Base-by-base conservation (phyloP, 1,140 invertebrate species). In the Hyles euphorbiae region DNA sequence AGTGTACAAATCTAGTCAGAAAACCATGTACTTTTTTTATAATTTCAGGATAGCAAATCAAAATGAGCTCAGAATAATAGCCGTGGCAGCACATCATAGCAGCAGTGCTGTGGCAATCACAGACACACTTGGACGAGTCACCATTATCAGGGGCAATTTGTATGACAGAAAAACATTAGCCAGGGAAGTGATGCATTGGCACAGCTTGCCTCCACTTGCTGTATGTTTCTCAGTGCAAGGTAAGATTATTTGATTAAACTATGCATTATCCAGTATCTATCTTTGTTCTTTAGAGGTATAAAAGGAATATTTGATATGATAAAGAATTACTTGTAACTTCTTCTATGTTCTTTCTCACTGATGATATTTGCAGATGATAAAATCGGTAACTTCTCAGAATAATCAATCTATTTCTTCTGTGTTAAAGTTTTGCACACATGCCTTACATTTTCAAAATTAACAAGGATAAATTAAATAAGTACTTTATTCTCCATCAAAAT, bases 121-220 rank as follows among this genome's bases (percentile, higher is more conserved):
- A 10, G 88, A 90, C 56, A 72, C 84, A 10, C 58, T 89, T 33
- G 88, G 88, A 0, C 68, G 87, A 49, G 70, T 76, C 4, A 78
- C 72, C 8, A 40, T 87, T 2, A 65, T 85, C 22, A 77, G 77
- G 69, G 77, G 83, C 7, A 75, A 84, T 55, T 71, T 88, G 7
- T 83, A 68, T 64, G 68, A 81, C 36, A 58, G 67, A 8, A 76
- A 52, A 34, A 65, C 61, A 49, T 44, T 79, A 10, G 72, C 76
- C 34, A 78, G 72, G 51, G 89, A 90, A 68, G 73, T 82, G 3
- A 46, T 86, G n/a, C 89, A 90, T 65, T 90, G 89, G 89, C 89
- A 90, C 72, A 81, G 74, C 57, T 66, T 90, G 40, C 89, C 89
- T 8, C 63, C 82, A 44, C 64, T 83, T 33, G 78, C 83, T 49